These are phyloP conservation scores for Podilymbus podiceps DNA, from an alignment of 2,113 vertebrate genomes.

Conservation along the genomic window DNA sequence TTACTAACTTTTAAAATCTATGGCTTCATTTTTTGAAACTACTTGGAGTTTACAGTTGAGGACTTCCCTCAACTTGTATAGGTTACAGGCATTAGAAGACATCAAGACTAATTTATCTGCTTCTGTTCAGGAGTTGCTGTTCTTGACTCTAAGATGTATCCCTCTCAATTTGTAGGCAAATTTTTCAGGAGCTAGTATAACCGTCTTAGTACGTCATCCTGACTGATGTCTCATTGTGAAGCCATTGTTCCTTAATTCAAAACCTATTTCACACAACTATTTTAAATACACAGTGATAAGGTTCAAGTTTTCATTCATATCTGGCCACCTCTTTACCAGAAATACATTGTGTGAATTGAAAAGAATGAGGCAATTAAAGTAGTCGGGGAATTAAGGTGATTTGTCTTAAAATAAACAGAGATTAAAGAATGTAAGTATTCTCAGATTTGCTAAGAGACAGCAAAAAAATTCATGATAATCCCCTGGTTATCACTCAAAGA, in stretches of 20 bases:
- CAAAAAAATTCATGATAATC: background rate
- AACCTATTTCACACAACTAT: background rate
- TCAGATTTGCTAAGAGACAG: background rate
- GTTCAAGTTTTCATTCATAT: background rate
- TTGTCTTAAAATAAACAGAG: background rate
- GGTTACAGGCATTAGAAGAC: background rate
- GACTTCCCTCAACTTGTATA: background rate
- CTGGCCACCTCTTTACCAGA: background rate
- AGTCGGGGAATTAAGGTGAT: background rate
- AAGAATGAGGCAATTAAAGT: background rate
- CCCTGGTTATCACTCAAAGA: background rate
- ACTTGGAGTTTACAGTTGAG: background rate
- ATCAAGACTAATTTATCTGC: background rate
- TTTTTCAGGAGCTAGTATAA: background rate
- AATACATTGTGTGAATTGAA: background rate
- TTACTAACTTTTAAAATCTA: background rate
- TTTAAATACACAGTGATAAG: background rate
- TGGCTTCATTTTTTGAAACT: background rate
- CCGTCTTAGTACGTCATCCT: background rate
- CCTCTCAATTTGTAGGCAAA: background rate
- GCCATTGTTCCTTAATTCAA: background rate
- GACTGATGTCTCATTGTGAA: background rate
- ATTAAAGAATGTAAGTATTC: background rate
- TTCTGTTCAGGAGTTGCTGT: background rate
- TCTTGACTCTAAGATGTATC: background rate